These are phyloP conservation scores for Drosophila dives DNA, from an alignment of 2,888 invertebrate species.

Conservation along the genomic window DNA sequence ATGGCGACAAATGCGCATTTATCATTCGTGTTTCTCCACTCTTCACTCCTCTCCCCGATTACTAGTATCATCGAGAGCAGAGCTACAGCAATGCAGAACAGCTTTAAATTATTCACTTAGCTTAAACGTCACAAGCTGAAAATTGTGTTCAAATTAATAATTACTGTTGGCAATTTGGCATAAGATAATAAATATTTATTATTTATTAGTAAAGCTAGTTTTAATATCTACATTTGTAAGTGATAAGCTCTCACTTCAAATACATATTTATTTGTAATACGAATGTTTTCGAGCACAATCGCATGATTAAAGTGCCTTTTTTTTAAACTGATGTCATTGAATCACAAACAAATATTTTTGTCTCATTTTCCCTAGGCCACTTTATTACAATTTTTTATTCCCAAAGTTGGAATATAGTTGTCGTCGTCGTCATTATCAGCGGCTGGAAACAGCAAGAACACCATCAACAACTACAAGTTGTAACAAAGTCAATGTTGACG, in stretches of 20 bases:
- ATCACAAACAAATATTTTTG: conserved; percentile 6
- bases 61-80: background rate
- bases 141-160: conserved; percentile 1
- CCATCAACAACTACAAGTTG: conserved; percentile 28
- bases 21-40: background rate
- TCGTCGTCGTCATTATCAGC: conserved; percentile 49
- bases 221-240: background rate
- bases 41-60: background rate
- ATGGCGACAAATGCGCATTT: conserved; percentile 41
- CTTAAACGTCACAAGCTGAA: conserved; percentile 16
- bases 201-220: background rate
- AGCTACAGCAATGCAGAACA: conserved; percentile 31
- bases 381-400: conserved; percentile 33
- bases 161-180: background rate
- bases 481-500: conserved; percentile 68
- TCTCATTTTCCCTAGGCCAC: conserved; percentile 30
- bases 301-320: background rate
- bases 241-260: background rate
- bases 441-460: conserved; percentile 34
- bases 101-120: conserved; percentile 22
- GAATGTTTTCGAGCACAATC: background rate
- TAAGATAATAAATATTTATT: background rate
- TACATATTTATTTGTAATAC: background rate
- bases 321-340: conserved; percentile 29
- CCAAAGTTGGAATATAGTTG: conserved; percentile 31